These are phyloP conservation scores for Corythornis madagascariensis DNA, from an alignment of 2,113 vertebrate species.

Conservation along the genomic window DNA sequence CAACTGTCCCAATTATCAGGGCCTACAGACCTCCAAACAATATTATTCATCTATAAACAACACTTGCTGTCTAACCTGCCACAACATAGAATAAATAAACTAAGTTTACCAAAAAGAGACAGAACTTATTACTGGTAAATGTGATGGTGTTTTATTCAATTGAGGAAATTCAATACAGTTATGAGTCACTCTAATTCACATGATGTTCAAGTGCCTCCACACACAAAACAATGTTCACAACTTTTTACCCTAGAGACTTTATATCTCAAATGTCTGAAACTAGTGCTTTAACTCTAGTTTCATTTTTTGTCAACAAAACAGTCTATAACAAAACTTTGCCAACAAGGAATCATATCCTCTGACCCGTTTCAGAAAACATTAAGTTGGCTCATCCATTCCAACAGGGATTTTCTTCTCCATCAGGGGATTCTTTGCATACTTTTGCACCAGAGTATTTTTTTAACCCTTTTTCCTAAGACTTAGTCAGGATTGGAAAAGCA, in stretches of 20 bases:
- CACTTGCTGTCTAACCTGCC: background rate
- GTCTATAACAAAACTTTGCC: background rate
- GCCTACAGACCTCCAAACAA: background rate
- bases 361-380: background rate
- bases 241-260: too few species aligned
- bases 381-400: background rate
- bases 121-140: too few species aligned
- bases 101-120: too few species aligned
- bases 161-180: too few species aligned
- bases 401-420: background rate
- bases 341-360: background rate
- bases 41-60: background rate
- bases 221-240: too few species aligned
- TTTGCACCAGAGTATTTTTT: background rate
- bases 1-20: background rate
- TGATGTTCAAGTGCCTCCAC: too few species aligned
- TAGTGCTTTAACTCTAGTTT: constrained; percentile 14
- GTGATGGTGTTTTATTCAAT: too few species aligned
- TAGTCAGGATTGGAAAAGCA: background rate
- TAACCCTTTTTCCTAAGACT: background rate
- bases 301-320: constrained; percentile 1
- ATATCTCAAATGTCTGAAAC: background rate
- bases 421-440: background rate
- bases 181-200: too few species aligned
- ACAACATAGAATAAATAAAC: too few species aligned